Conservation (phyloP, 1,140 invertebrate species). For the Gryon sp. region DNA sequence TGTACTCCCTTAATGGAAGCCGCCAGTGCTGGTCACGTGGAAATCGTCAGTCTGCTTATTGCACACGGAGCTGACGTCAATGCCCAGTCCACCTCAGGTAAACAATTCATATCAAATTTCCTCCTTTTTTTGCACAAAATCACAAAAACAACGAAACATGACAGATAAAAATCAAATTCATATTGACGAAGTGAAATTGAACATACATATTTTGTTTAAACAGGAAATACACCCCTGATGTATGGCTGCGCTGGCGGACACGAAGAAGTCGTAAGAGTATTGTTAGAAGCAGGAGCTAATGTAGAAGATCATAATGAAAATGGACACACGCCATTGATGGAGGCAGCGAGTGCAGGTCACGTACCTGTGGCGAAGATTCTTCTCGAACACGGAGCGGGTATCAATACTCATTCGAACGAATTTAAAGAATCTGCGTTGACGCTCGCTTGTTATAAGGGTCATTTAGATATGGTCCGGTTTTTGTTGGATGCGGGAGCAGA, state of each 20-base stretch:
- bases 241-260: slow-evolving; percentile 98
- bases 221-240: slow-evolving; percentile 97
- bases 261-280: slow-evolving; percentile 92
- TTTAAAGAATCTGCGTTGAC: slow-evolving; percentile 98
- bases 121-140: no score
- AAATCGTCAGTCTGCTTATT: slow-evolving; percentile 95
- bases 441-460: slow-evolving; percentile 98
- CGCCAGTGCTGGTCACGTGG: slow-evolving; percentile 94
- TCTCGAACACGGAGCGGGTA: slow-evolving; percentile 94
- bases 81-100: slow-evolving; percentile 95
- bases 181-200: not conserved
- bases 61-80: slow-evolving; percentile 97
- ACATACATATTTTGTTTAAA: slow-evolving; percentile 26
- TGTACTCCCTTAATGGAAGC: slow-evolving; percentile 99
- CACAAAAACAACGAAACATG: no score
- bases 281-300: slow-evolving; percentile 94
- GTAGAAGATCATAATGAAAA: slow-evolving; percentile 99
- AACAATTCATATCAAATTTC: slow-evolving; percentile 57
- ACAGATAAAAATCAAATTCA: not conserved
- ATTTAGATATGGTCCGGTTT: slow-evolving; percentile 98
- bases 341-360: slow-evolving; percentile 98
- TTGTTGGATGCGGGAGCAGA: slow-evolving; percentile 96
- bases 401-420: slow-evolving; percentile 99
- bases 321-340: slow-evolving; percentile 99
- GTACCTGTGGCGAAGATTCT: slow-evolving; percentile 96